Percentiles rank a stretch among this genome's conserved stretches.
phyloP scores from a whole-genome alignment of 2,113 vertebrate species.

The Panthera tigris region DNA sequence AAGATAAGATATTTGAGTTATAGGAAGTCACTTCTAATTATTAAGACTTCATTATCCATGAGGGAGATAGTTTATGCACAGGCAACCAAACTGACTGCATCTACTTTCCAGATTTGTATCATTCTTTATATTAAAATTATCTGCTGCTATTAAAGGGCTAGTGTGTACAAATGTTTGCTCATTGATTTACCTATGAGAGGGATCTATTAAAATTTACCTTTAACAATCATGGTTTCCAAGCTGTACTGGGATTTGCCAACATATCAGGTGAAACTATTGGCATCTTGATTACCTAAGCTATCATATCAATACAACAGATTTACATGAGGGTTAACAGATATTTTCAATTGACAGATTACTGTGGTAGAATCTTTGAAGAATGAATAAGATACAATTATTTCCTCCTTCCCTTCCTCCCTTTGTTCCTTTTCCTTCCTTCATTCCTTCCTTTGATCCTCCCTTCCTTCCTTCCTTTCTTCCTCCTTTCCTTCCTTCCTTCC shows the following conservation, averaged over 20 bases:
- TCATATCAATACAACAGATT: background rate
- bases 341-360: background rate
- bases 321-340: background rate
- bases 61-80: background rate
- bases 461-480: background rate
- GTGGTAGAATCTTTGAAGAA: background rate
- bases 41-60: background rate
- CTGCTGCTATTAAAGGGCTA: background rate
- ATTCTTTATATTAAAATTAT: background rate
- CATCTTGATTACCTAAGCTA: background rate
- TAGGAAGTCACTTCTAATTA: background rate
- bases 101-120: background rate
- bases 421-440: rapidly evolving
- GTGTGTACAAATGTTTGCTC: background rate
- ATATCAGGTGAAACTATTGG: background rate
- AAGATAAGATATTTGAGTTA: background rate
- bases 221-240: conserved; percentile 44
- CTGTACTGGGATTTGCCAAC: background rate
- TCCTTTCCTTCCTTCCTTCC: rapidly evolving
- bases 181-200: background rate
- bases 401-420: rapidly evolving
- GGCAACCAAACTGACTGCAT: background rate
- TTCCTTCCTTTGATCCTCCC: rapidly evolving
- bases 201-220: background rate
- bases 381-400: background rate